phyloP scores from a whole-genome alignment of 2,888 invertebrate genomes.

The Thymelicus acteon region DNA sequence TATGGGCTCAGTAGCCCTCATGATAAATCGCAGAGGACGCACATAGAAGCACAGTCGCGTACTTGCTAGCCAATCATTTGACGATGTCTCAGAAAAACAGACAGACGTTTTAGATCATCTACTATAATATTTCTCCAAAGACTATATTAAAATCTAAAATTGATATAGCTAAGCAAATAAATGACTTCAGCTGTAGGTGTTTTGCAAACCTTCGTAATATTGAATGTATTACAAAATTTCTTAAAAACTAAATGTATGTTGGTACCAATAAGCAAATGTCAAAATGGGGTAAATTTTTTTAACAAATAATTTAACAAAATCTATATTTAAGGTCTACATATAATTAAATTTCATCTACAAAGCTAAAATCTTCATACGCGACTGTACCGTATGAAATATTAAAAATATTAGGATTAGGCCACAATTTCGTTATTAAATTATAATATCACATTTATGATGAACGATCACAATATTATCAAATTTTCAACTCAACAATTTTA shows the following conservation, averaged over 20 bases:
- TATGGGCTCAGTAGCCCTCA: slow-evolving; percentile 30
- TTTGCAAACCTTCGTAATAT: no score
- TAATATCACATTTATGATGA: slow-evolving; percentile 69
- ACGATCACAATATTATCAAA: slow-evolving; percentile 66
- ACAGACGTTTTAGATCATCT: background rate
- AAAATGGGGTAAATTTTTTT: no score
- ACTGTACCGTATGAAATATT: slow-evolving; percentile 50
- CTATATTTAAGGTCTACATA: background rate
- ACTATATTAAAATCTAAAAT: slow-evolving; percentile 13
- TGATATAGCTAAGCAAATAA: background rate
- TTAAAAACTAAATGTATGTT: no score
- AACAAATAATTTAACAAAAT: no score
- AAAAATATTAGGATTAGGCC: slow-evolving; percentile 66
- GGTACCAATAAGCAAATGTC: no score
- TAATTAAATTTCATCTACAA: slow-evolving; percentile 7
- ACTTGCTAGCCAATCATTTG: slow-evolving; percentile 33
- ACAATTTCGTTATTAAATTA: slow-evolving; percentile 65
- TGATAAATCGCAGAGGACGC: slow-evolving; percentile 42
- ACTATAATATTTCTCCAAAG: background rate
- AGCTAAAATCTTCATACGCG: slow-evolving; percentile 46
- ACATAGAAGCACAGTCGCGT: slow-evolving; percentile 49
- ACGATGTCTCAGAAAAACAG: background rate
- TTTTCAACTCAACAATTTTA: background rate
- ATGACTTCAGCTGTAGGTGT: no score
- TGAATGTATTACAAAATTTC: no score